Conservation (phyloP, 2,888 invertebrate species). For the Ethmia dodecea region DNA sequence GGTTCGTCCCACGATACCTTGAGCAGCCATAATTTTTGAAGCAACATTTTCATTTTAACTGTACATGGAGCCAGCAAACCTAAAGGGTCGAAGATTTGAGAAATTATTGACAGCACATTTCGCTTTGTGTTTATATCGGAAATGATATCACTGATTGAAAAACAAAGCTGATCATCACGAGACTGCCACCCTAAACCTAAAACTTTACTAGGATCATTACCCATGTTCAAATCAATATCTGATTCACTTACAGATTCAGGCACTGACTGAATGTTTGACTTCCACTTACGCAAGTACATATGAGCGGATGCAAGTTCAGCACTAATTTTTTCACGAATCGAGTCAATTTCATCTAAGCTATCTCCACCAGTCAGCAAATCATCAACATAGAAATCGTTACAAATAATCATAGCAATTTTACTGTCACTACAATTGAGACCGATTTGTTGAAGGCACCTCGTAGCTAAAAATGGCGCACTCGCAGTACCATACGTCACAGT, state of each 20-base stretch:
- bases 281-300: conserved; percentile 15
- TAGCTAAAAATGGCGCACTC: conserved; percentile 24
- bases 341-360: conserved; percentile 8
- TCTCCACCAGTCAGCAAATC: conserved; percentile 20
- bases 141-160: conserved; percentile 1
- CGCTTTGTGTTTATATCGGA: conserved; percentile 16
- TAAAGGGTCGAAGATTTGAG: conserved; percentile 24
- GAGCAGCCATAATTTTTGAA: conserved; percentile 24
- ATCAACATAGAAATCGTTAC: conserved; percentile 26
- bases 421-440: conserved; percentile 18
- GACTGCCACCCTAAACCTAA: conserved; percentile 19
- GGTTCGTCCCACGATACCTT: conserved; percentile 25
- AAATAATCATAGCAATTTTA: conserved; percentile 15
- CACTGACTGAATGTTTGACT: not conserved
- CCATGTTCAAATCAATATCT: conserved; percentile 15
- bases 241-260: conserved; percentile 1
- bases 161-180: conserved; percentile 12
- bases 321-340: conserved; percentile 12
- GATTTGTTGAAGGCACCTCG: conserved; percentile 21
- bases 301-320: conserved; percentile 17
- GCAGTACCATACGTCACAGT: conserved; percentile 22
- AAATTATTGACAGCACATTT: conserved; percentile 11
- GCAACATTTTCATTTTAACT: conserved; percentile 20
- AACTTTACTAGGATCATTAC: conserved; percentile 10
- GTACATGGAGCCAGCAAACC: conserved; percentile 22